Evolutionary conservation across 2,797 vertebrate species (phyloP).

Genomic region (Spondyliosoma cantharus): DNA sequence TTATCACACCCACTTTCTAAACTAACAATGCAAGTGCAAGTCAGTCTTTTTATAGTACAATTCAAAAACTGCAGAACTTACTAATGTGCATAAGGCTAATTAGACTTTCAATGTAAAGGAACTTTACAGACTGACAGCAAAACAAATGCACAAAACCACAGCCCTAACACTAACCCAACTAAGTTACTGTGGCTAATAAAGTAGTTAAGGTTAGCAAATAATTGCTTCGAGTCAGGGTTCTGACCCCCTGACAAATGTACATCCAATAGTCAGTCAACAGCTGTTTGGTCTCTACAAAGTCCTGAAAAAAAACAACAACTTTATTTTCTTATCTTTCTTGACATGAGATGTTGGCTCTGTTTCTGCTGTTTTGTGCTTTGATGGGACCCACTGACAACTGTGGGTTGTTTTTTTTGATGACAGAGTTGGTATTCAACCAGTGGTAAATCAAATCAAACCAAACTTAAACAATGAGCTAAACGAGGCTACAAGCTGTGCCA

Average conservation of each 20-base stretch:
- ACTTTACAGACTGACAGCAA: background rate
- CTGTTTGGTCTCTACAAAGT: background rate
- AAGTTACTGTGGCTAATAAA: background rate
- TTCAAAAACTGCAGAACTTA: background rate
- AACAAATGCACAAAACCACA: background rate
- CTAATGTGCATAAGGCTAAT: background rate
- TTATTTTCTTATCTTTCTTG: conserved; percentile 1
- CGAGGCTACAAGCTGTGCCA: background rate
- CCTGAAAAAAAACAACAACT: background rate
- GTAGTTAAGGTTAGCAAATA: background rate
- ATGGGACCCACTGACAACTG: background rate
- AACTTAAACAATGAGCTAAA: conserved; percentile 31
- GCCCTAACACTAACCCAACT: too few relatives aligned
- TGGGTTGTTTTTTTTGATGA: background rate
- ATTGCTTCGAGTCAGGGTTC: background rate
- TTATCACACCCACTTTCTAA: too few relatives aligned
- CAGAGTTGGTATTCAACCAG: conserved; percentile 8
- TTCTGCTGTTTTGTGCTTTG: background rate
- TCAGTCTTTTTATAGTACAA: background rate
- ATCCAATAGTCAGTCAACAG: background rate
- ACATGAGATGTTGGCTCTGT: background rate
- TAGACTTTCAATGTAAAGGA: background rate
- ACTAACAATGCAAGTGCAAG: too few relatives aligned
- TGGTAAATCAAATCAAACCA: conserved; percentile 19
- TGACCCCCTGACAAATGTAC: background rate